Evolutionary conservation across 2,113 vertebrate genomes (phyloP), one percentile per base, ranked within the genome.

Genomic region (Myrmecophaga tridactyla): DNA sequence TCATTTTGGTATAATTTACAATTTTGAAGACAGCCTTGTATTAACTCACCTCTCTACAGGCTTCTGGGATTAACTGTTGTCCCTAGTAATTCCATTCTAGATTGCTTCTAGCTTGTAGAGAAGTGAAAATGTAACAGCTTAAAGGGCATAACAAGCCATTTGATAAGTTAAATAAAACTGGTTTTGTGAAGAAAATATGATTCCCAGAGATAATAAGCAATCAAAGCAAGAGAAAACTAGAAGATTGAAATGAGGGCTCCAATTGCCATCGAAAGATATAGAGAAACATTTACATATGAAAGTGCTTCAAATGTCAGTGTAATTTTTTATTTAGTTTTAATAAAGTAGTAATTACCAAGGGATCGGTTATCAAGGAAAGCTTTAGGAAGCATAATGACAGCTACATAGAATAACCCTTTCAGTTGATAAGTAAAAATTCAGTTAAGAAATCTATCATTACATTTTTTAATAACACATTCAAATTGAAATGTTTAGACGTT

Each of bases 401-500:
- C 85, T 78, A 29, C 11, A 93, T 1, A 14, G 84, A 95, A 94
- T 96, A 72, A 95, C 20, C 1, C 31, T 96, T 89, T 56, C 29
- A 23, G 4, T 43, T 65, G 3, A 80, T 96, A 96, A 96, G 23
- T 3, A 88, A 90, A 92, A 94, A 90, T 29, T 69, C 7, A 12
- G 9, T 60, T 76, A 73, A 9, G 21, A 78, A 67, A 82, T 80
- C 84, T 51, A 83, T 93, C 80, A 86, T 95, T 63, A 89, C 27
- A 73, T 77, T 89, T 48, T 91, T 96, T 89, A 96, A 95, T 95
- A 83, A 65, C 86, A 36, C 0, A 88, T 2, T 53, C 13, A 90
- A 86, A 53, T 58, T 95, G 77, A 97, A 92, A 27, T 60, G 18
- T 56, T 96, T 96, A 90, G 36, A 96, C 18, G 72, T 67, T 90